Base-by-base conservation (phyloP, 1,140 invertebrate genomes). In the Drosophila azteca region DNA sequence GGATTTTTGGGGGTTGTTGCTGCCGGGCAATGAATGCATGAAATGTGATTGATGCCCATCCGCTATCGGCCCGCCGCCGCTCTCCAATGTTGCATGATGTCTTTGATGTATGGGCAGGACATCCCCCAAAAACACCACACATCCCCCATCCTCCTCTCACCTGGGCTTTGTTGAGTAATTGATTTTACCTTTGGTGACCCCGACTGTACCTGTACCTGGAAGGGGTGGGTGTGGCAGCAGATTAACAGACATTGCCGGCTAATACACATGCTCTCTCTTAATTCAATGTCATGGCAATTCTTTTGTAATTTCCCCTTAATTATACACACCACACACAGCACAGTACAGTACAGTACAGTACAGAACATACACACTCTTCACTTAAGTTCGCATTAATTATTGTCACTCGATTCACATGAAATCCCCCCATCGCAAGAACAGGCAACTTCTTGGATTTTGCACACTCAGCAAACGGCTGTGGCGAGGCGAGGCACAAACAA, bases 131-230 rank as follows among this genome's bases (percentile, higher is more conserved):
- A 31, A 9, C 0, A 8, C 31, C 31, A 9, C 35, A 39, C 17
- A 20, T 20, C 15, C 24, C 67, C 13, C 20, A 29, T 31, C 8
- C 13, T 13, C 50, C 65, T 24, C 31, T 45, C 57, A 78, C 45
- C 81, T 85, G 77, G 29, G 45, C 64, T 62, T 66, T 64, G 73
- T 76, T 72, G 77, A 84, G 72, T 77, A 84, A 84, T 84, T 84
- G 80, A 80, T 84, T 79, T 67, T 77, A 45, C 53, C 59, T 48
- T 52, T 61, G 45, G 31, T 61, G 51, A 39, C 60, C 61, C 65
- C 44, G 17, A 20, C 17, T 20, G 17, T 20, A 20, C 17, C 8
- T 9, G 26, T 3, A 15, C 9, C 46, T 1, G 17, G 8, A n/a
- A n/a, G 20, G 0, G 31, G 8, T 20, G 17, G 26, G 6, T 8